Base-by-base conservation (phyloP, 2,888 invertebrate species). In the Boloria selene region DNA sequence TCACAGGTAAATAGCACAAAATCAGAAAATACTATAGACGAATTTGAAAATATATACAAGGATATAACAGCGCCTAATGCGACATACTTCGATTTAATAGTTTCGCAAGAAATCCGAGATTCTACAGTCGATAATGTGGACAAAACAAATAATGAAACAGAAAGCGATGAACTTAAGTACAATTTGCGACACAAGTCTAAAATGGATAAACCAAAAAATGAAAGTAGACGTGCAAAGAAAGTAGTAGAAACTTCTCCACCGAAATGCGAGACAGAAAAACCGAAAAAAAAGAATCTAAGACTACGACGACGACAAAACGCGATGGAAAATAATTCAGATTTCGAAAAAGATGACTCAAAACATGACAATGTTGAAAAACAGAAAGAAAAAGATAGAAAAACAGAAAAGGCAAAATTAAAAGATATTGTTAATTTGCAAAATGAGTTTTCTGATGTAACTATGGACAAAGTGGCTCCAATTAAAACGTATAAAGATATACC, bases 21-120 rank as follows among this genome's bases (percentile, higher is more conserved):
- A 52, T 51, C 31, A 72, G 75, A 84, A 55, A 87, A 88, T 61
- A 90, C 90, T 0, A 74, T 84, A 22, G 86, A 87, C 42, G 84
- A 83, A 62, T 92, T 90, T 62, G 91, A 91, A 70, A 86, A 86
- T 22, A 83, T 91, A 44, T 90, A 81, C 70, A 89, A 87, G 74
- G 78, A 90, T 58, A 71, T 90, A 51, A 78, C 86, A 26, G 72
- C 73, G n/a, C 79, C 85, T 1, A 82, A 86, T 68, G 81, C 81
- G 18, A 88, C 91, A 0, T 86, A 90, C 71, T 92, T 92, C 38
- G 90, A 92, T 5, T 61, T 85, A 50, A 74, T 90, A 2, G 68
- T 85, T 1, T 69, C 80, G 2, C 80, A 82, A 72, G 77, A 79
- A 26, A 67, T 66, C 59, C 76, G 65, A 22, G 73, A 71, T 22